A percentile compares a stretch with the other conserved stretches of the same genome.
These are phyloP conservation scores for Julus scanicus DNA, from an alignment of 2,888 invertebrate species.

Conservation along the genomic window DNA sequence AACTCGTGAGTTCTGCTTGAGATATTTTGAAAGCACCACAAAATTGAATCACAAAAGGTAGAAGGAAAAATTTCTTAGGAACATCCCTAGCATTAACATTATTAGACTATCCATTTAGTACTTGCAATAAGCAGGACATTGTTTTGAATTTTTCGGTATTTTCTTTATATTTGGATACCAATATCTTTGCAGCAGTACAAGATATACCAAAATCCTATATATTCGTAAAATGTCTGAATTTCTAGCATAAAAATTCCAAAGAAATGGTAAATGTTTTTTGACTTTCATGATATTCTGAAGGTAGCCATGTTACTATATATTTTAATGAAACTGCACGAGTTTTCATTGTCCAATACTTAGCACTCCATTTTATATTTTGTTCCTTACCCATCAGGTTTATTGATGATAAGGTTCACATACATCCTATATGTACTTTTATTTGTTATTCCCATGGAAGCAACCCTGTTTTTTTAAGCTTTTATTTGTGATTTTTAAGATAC, in stretches of 20 bases:
- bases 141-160: neutral
- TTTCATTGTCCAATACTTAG: neutral
- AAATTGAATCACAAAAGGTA: neutral
- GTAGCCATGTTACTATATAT: neutral
- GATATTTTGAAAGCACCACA: neutral
- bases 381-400: neutral
- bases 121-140: neutral
- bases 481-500: constrained; percentile 16
- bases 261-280: neutral
- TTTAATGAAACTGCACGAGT: neutral
- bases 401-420: neutral
- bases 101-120: neutral
- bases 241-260: neutral
- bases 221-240: neutral
- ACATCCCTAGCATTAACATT: neutral
- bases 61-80: neutral
- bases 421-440: neutral
- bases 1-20: neutral
- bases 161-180: neutral
- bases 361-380: neutral
- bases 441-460: constrained; percentile 52
- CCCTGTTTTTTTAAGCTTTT: neutral
- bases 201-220: neutral
- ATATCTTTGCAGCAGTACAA: neutral
- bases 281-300: neutral